These are phyloP conservation scores for Motacilla tschutschensis DNA, from an alignment of 2,113 vertebrate genomes.

Conservation along the genomic window DNA sequence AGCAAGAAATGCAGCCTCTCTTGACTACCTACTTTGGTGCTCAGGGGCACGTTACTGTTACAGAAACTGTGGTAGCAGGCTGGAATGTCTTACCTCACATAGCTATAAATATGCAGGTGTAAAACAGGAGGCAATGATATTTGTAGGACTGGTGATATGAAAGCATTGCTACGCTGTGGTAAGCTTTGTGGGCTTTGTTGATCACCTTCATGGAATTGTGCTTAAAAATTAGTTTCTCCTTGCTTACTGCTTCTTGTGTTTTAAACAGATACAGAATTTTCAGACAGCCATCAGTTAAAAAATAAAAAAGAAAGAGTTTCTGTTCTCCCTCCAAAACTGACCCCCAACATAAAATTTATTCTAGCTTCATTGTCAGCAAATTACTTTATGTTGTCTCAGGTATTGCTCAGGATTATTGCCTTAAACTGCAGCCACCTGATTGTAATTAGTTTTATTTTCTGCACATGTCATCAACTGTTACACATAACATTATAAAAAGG, in stretches of 20 bases:
- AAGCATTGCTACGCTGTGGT: rapidly evolving
- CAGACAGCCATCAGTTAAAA: not conserved
- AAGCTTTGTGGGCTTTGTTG: not conserved
- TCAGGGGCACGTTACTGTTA: not conserved
- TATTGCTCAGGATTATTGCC: not conserved
- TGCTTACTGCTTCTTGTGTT: not conserved
- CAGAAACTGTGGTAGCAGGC: not conserved
- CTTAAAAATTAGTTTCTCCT: not conserved
- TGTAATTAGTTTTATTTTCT: not conserved
- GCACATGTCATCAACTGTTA: not conserved
- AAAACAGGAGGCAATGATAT: not conserved
- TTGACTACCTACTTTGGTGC: not conserved
- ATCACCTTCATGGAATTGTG: not conserved
- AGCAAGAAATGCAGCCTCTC: not conserved
- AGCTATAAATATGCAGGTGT: not conserved
- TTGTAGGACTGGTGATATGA: not conserved
- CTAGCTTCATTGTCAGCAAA: not conserved
- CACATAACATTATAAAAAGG: not conserved
- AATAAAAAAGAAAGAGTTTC: not conserved
- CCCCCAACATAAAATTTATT: not conserved
- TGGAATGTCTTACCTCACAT: not conserved
- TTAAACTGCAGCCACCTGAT: not conserved
- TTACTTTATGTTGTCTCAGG: not conserved
- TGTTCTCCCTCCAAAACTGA: not conserved
- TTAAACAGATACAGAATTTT: not conserved